Evolutionary conservation across 1,140 invertebrate species (phyloP).

Genomic region (Leucophenga varia): DNA sequence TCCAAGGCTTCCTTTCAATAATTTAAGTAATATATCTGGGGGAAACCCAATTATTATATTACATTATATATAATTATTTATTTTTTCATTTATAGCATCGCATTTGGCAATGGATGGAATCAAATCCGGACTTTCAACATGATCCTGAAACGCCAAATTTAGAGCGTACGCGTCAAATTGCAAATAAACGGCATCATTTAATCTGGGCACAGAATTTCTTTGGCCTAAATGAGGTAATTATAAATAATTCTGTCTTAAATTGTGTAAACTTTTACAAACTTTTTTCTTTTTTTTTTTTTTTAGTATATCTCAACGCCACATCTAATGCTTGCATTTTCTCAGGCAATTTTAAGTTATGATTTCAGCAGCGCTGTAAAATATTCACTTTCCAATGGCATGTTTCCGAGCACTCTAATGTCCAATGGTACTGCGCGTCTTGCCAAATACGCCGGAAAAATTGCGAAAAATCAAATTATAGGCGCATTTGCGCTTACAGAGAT

Average conservation of each 20-base stretch:
- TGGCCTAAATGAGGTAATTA: slow-evolving; percentile 60
- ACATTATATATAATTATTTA: too few relatives aligned
- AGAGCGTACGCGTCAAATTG: slow-evolving; percentile 66
- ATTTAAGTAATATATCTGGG: too few relatives aligned
- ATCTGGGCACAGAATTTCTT: slow-evolving; percentile 68
- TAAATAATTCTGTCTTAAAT: not conserved
- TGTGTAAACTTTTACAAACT: not conserved
- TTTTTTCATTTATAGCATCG: slow-evolving; percentile 63
- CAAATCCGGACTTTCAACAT: slow-evolving; percentile 73
- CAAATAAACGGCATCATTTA: slow-evolving; percentile 64
- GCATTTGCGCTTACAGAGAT: slow-evolving; percentile 85
- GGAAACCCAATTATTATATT: too few relatives aligned
- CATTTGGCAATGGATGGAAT: slow-evolving; percentile 76
- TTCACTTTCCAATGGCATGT: slow-evolving; percentile 63
- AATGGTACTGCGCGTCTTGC: slow-evolving; percentile 64
- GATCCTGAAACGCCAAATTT: slow-evolving; percentile 59
- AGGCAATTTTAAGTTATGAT: slow-evolving; percentile 71
- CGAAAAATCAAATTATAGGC: slow-evolving; percentile 64
- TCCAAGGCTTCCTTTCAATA: too few relatives aligned
- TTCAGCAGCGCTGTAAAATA: slow-evolving; percentile 68
- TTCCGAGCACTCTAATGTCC: slow-evolving; percentile 59
- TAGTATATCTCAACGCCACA: slow-evolving; percentile 57
- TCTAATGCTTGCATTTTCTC: slow-evolving; percentile 56
- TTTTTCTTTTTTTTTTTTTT: slow-evolving; percentile 39
- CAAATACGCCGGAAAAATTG: slow-evolving; percentile 62